Base-by-base conservation (phyloP, 2,888 invertebrate genomes). In the Pseudococcus viburni region DNA sequence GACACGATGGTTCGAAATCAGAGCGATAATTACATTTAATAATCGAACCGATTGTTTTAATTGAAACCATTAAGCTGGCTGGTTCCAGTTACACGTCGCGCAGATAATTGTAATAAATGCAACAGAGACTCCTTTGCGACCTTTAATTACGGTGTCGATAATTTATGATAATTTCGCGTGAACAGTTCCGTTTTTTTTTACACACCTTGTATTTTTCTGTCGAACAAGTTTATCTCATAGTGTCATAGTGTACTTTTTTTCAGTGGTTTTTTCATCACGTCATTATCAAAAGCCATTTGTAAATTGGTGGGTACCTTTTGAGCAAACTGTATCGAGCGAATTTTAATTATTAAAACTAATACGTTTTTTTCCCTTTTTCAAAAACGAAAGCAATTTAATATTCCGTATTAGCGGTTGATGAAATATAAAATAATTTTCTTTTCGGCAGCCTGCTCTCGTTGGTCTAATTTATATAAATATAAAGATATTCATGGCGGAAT, bases 101-200 rank as follows among this genome's bases (percentile, higher is more conserved):
- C 11, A 12, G 64, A 64, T 42, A 42, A 42, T 64, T 64, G 22
- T 22, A 64, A 64, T 73, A 33, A 73, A 73, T 26, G 73, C 73
- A 73, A 73, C 39, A 33, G 33, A 73, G 73, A 39, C 73, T 73
- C 26, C 11, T 73, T 73, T 33, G 73, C 73, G 15, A 73, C 73
- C 33, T 73, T 73, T 73, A 73, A 73, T 33, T 73, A 73, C 17
- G 5, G 73, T 9, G 73, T 73, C 26, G 26, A 73, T 73, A 73
- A 73, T 73, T 73, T 73, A 73, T 73, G 73, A 73, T 73, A 73
- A 73, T 73, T 73, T 73, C 73, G 73, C 33, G 73, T 39, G 33
- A 73, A 73, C 73, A 33, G 73, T 73, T 33, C 33, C 5, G 0
- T 73, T 73, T 73, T 73, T 64, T 42, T 42, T 8, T 42, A 8